Conservation (phyloP, 2,888 invertebrate species). For the Rhingia campestris region DNA sequence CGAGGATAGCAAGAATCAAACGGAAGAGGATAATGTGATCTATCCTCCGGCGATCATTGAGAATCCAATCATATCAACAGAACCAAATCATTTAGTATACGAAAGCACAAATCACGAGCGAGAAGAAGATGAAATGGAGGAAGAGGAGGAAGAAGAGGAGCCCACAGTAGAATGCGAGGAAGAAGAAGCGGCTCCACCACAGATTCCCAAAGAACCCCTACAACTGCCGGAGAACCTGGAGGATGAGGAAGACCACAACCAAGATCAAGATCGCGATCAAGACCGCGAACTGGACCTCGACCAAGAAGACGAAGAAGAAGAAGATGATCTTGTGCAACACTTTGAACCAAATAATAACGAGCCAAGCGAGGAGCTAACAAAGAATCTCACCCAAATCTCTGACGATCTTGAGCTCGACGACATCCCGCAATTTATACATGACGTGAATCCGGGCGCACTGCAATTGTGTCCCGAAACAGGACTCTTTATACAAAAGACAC, state of each 20-base stretch:
- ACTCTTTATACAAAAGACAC: conserved; percentile 78
- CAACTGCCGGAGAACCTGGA: too few relatives aligned
- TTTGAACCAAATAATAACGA: conserved; percentile 74
- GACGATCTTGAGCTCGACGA: conserved; percentile 70
- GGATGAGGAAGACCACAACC: too few relatives aligned
- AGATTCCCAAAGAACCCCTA: conserved; percentile 13
- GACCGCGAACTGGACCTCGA: conserved; percentile 1
- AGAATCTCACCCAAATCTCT: conserved; percentile 75
- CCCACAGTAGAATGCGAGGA: conserved; percentile 1
- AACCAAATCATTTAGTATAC: conserved; percentile 76
- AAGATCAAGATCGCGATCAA: background rate
- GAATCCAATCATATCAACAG: conserved; percentile 71
- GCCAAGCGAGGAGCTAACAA: conserved; percentile 70
- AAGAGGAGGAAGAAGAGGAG: conserved; percentile 45
- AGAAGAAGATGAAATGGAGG: conserved; percentile 65
- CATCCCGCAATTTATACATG: conserved; percentile 71
- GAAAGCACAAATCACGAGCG: conserved; percentile 76
- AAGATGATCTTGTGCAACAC: conserved; percentile 38
- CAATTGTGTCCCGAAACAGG: conserved; percentile 81
- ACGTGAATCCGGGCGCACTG: conserved; percentile 70
- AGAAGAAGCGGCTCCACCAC: background rate
- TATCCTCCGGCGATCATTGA: conserved; percentile 25
- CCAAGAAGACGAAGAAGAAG: conserved; percentile 16
- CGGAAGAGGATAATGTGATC: conserved; percentile 6
- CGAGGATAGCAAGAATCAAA: background rate